Conservation (phyloP, 2,888 invertebrate species). For the Oligia strigilis region DNA sequence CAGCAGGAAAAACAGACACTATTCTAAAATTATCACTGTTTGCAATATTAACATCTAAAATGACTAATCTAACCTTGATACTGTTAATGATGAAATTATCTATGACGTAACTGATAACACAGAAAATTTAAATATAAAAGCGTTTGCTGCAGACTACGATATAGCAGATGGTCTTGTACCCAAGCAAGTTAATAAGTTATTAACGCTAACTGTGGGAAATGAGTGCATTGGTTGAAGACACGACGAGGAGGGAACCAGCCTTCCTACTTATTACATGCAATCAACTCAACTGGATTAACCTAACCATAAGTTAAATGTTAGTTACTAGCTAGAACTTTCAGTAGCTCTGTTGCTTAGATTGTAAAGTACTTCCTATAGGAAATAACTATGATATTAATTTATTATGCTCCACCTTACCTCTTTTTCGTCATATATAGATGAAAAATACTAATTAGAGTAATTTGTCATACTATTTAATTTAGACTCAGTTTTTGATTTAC, state of each 20-base stretch:
- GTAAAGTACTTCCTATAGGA: neutral
- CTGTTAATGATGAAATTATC: slow-evolving; percentile 37
- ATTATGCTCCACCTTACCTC: neutral
- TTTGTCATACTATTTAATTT: neutral
- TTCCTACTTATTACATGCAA: slow-evolving; percentile 4
- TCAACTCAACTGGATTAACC: neutral
- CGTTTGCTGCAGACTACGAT: neutral
- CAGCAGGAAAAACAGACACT: neutral
- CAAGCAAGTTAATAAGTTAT: slow-evolving; percentile 7
- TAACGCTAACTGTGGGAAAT: slow-evolving; percentile 18
- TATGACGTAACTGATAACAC: slow-evolving; percentile 39
- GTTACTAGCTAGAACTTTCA: neutral
- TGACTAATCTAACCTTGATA: slow-evolving; percentile 45
- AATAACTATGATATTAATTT: neutral
- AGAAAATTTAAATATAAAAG: slow-evolving; percentile 15
- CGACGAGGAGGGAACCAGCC: neutral
- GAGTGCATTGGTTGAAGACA: neutral
- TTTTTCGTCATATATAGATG: neutral
- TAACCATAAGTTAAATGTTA: neutral
- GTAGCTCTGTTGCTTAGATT: neutral
- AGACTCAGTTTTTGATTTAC: neutral
- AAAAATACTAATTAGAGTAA: neutral
- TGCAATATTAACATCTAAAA: slow-evolving; percentile 4
- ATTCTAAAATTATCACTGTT: slow-evolving; percentile 7
- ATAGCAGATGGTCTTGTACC: slow-evolving; percentile 20